These are phyloP conservation scores for Laspeyria flexula DNA, from an alignment of 2,888 invertebrate genomes.

Conservation along the genomic window DNA sequence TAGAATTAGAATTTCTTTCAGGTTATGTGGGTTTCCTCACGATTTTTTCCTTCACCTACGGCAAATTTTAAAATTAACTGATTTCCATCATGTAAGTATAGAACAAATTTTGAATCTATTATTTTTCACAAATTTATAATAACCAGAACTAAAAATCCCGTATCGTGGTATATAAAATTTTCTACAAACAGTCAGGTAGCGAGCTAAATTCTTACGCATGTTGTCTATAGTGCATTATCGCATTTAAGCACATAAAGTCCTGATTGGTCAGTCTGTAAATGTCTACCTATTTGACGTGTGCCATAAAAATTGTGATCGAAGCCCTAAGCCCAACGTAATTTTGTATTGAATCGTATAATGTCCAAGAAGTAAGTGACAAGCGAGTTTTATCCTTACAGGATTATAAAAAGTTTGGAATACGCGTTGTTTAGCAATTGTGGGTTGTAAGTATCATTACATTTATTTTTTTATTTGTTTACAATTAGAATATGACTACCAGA, in stretches of 20 bases:
- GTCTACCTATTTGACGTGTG: conserved; percentile 30
- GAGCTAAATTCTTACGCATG: conserved; percentile 9
- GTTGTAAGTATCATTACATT: no score
- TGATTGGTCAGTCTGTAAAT: conserved; percentile 34
- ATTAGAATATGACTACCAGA: no score
- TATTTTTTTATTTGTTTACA: no score
- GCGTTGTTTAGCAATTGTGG: no score
- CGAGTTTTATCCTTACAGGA: not conserved
- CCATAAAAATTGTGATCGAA: conserved; percentile 42
- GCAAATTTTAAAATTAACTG: no score
- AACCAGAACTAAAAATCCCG: not conserved
- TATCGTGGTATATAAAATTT: conserved; percentile 14
- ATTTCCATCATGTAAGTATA: no score
- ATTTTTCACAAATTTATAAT: not conserved
- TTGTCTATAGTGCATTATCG: conserved; percentile 13
- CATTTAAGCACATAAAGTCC: conserved; percentile 14
- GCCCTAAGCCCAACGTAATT: conserved; percentile 23
- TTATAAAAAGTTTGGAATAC: no score
- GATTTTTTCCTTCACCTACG: no score
- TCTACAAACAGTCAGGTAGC: conserved; percentile 16
- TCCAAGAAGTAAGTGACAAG: not conserved
- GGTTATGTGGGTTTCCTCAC: no score
- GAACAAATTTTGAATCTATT: no score
- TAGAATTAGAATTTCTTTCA: no score
- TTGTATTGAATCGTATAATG: conserved; percentile 4